Evolutionary conservation across 2,888 invertebrate genomes (phyloP).

Genomic region (Lucinisca nassula): DNA sequence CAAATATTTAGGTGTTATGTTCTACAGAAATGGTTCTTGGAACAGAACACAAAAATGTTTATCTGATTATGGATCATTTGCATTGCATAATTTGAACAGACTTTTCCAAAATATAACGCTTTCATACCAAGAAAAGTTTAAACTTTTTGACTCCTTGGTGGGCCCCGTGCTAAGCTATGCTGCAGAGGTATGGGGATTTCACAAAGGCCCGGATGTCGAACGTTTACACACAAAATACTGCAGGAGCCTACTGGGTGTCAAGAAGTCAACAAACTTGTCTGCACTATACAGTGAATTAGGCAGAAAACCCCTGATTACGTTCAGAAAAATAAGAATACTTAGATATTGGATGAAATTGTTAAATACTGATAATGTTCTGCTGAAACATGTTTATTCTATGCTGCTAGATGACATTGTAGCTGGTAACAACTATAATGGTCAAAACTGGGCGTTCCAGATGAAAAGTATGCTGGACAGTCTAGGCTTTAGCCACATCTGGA

Average conservation of each 20-base stretch:
- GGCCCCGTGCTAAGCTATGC: neutral
- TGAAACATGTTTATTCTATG: neutral
- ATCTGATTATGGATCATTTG: neutral
- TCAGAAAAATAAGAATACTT: conserved; percentile 9
- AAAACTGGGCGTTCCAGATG: neutral
- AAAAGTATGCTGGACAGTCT: neutral
- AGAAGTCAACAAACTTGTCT: no score
- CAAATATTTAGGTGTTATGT: conserved; percentile 14
- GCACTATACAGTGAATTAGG: no score
- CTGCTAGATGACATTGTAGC: neutral
- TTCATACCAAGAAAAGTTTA: neutral
- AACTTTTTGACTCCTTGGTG: neutral
- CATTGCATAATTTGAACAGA: neutral
- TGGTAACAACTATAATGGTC: neutral
- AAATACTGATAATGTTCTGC: neutral
- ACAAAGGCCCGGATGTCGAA: neutral
- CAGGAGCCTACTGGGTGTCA: neutral
- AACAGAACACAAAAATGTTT: neutral
- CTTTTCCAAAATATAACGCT: neutral
- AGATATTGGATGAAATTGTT: conserved; percentile 6
- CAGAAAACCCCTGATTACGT: neutral
- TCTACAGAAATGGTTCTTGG: conserved; percentile 6
- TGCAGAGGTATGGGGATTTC: neutral
- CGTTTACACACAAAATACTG: neutral
- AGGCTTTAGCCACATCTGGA: neutral